phyloP scores from a whole-genome alignment of 2,113 vertebrate genomes.

The Mirounga angustirostris region DNA sequence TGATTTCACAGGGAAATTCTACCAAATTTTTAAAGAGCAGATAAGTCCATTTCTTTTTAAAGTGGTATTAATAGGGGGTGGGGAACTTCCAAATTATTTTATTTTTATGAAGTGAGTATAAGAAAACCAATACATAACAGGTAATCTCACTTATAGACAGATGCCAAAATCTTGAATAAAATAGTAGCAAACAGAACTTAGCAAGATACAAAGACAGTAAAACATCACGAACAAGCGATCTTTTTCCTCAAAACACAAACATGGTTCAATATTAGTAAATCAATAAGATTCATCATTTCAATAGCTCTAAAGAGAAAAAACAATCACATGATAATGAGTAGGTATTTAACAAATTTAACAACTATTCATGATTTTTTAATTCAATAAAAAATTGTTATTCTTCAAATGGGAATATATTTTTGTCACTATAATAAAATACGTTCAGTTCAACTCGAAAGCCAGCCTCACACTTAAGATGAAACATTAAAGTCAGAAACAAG shows the following conservation, averaged over 20 bases:
- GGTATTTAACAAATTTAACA: constrained; percentile 21
- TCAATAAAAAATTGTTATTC: neutral
- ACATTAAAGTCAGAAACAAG: neutral
- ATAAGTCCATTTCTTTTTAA: constrained; percentile 32
- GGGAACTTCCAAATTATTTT: constrained; percentile 16
- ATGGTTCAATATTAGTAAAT: constrained; percentile 22
- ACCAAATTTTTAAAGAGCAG: constrained; percentile 4
- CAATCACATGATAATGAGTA: neutral
- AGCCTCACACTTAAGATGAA: neutral
- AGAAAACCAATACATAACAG: neutral
- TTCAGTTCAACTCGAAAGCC: neutral
- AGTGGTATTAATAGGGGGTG: neutral
- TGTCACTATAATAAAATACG: neutral
- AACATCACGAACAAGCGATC: neutral
- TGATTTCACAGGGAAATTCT: neutral
- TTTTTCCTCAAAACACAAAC: neutral
- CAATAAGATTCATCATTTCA: constrained; percentile 13
- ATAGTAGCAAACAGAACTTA: neutral
- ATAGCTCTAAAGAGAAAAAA: constrained; percentile 7
- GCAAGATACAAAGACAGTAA: neutral
- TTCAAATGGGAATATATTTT: constrained; percentile 10
- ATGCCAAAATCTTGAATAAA: constrained; percentile 29
- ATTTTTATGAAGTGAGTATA: neutral
- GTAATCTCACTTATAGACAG: constrained; percentile 22
- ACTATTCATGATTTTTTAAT: neutral